Base-by-base conservation (phyloP, 23 tunicate genomes). In the Trididemnum nubilum region DNA sequence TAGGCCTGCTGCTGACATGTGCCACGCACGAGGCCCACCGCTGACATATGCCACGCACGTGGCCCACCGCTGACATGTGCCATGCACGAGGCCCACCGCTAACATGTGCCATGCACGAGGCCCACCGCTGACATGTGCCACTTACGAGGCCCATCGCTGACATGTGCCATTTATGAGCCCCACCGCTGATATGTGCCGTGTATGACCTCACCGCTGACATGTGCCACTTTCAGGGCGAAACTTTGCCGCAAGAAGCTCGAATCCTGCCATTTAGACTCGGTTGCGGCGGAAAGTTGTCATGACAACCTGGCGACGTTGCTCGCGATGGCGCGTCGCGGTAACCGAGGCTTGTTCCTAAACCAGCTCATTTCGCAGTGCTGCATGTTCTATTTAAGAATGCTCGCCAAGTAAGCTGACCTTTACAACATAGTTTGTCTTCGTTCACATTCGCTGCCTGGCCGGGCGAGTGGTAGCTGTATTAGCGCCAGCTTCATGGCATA, bases 281-380 rank as follows among this genome's bases (percentile, higher is more conserved):
- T 80, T 9, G 77, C 35, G 0, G 71, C 86, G 21, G 33, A 33
- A 2, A 79, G 81, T 76, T 86, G 91, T 50, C 88, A 86, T 32
- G 82, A 77, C 78, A 79, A 86, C 75, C 60, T 92, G 0, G 85
- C 39, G 34, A 73, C 60, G 71, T 44, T 81, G 28, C 65, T 91
- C 74, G 35, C 36, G 30, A 76, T 81, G 58, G 66, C 79, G 33
- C 78, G 71, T 49, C 33, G 66, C 2, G 81, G 72, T 5, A 12
- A 25, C 7, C 75, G 83, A 0, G 89, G 97, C 23, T 81, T 82
- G 18, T 92, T 92, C 79, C 59, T 86, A n/a, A 50, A 73, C 54
- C 88, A 92, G 82, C 85, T 92, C 34, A 71, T 77, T 0, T 92
- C 97, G 0, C 80, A 83, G n/a, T 82, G 88, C 71, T 82, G 92